phyloP scores from a whole-genome alignment of 2,113 vertebrate genomes.

The Boleophthalmus pectinirostris region DNA sequence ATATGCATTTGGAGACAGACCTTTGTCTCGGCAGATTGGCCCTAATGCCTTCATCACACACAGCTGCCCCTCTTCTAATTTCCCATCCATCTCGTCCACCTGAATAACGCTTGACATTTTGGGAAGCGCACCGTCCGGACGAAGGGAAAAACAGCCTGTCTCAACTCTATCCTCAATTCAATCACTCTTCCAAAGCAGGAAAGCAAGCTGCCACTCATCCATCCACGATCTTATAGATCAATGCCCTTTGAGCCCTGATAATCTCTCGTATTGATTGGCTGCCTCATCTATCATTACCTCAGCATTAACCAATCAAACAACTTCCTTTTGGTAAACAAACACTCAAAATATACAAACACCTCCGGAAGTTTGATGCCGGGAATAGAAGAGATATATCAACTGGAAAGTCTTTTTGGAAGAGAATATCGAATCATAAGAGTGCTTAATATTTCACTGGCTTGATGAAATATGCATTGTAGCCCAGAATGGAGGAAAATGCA shows the following conservation, averaged over 20 bases:
- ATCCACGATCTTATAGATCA: constrained; percentile 51
- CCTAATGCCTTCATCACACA: constrained; percentile 8
- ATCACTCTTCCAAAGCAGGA: constrained; percentile 51
- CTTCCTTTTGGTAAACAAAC: constrained; percentile 55
- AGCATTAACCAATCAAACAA: constrained; percentile 59
- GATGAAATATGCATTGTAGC: constrained; percentile 78
- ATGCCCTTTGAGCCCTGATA: constrained; percentile 57
- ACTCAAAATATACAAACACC: constrained; percentile 46
- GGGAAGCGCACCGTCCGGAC: constrained; percentile 18
- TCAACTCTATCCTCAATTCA: constrained; percentile 54
- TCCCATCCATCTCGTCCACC: constrained; percentile 27
- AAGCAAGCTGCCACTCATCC: constrained; percentile 38
- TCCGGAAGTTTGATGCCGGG: constrained; percentile 42
- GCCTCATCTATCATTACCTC: constrained; percentile 58
- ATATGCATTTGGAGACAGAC: constrained; percentile 6
- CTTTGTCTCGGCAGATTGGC: constrained; percentile 12
- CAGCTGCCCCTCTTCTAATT: constrained; percentile 11
- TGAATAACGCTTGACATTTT: constrained; percentile 36
- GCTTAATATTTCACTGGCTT: constrained; percentile 75
- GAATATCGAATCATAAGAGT: constrained; percentile 77
- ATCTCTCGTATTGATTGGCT: constrained; percentile 64
- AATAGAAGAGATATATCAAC: constrained; percentile 49
- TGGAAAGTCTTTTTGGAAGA: constrained; percentile 61
- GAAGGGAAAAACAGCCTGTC: constrained; percentile 23
- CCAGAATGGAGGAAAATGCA: constrained; percentile 72